These are phyloP conservation scores for Anthopleura xanthogrammica DNA, from an alignment of 92 coral and sea anemone species.

Conservation along the genomic window DNA sequence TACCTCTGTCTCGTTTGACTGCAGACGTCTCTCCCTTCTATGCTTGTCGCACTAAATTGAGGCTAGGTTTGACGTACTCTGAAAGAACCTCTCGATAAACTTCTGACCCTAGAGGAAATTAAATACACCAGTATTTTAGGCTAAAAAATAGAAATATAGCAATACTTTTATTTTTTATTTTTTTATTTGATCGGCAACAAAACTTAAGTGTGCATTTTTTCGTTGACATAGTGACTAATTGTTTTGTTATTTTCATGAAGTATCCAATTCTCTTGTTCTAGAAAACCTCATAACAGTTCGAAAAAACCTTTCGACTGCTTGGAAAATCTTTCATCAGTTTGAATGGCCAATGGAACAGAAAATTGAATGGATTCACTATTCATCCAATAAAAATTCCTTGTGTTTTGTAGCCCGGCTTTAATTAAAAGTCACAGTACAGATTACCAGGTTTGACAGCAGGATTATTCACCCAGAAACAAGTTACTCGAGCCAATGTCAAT, in stretches of 20 bases:
- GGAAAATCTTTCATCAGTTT: neutral
- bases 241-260: neutral
- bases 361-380: neutral
- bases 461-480: neutral
- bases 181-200: neutral
- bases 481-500: slow-evolving; percentile 3
- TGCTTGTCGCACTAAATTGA: slow-evolving; percentile 65
- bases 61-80: slow-evolving; percentile 64
- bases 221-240: neutral
- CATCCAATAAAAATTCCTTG: neutral
- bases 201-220: neutral
- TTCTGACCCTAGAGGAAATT: slow-evolving; percentile 37
- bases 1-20: slow-evolving; percentile 73
- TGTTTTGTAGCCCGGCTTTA: neutral
- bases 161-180: neutral
- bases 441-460: neutral
- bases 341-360: neutral
- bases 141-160: neutral
- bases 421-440: neutral
- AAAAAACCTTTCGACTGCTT: neutral
- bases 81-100: slow-evolving; percentile 57
- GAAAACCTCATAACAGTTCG: neutral
- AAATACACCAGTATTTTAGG: too few relatives aligned
- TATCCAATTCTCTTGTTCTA: neutral
- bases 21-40: slow-evolving; percentile 75